Base-by-base conservation (phyloP, 2,888 invertebrate genomes). In the Empis stercorea region DNA sequence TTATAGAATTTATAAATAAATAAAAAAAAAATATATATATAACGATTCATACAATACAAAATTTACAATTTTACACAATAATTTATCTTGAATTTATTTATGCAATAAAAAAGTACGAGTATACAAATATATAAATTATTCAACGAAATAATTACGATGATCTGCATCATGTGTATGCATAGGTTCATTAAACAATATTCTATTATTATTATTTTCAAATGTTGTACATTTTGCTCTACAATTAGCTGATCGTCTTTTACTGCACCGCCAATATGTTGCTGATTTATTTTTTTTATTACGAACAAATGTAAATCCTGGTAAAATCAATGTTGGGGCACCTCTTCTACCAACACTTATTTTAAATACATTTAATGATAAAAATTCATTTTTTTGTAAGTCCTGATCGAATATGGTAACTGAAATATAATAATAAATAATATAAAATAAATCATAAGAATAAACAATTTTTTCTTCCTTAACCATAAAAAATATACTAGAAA, bases 241-340 rank as follows among this genome's bases (percentile, higher is more conserved):
- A 15, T 48, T 44, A n/a, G 36, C 23, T 13, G 46, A 34, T 20
- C 49, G 47, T 37, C 43, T 30, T 40, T 43, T 49, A 11, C 50
- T 44, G 14, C 54, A 52, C n/a, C 54, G 44, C 51, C 52, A 54
- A 32, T 54, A 54, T 13, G 47, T 48, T 20, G 43, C 44, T 16
- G 34, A 30, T 27, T 41, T 43, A 36, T 48, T 52, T 10, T 46
- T 44, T 48, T 54, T 54, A 36, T 54, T 52, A 14, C 52, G 44
- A 36, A 50, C 48, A 45, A 47, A 54, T 32, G 51, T 50, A 48
- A 30, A 52, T n/a, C 45, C 49, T 17, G 17, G 41, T 3, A 52
- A 16, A 32, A 52, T 40, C 15, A 51, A 42, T 38, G 46, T 48
- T 20, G 48, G 37, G 13, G 48, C 46, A 13, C 49, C 48, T 15